phyloP scores from a whole-genome alignment of 2,888 invertebrate species.

The Thelaira solivaga region DNA sequence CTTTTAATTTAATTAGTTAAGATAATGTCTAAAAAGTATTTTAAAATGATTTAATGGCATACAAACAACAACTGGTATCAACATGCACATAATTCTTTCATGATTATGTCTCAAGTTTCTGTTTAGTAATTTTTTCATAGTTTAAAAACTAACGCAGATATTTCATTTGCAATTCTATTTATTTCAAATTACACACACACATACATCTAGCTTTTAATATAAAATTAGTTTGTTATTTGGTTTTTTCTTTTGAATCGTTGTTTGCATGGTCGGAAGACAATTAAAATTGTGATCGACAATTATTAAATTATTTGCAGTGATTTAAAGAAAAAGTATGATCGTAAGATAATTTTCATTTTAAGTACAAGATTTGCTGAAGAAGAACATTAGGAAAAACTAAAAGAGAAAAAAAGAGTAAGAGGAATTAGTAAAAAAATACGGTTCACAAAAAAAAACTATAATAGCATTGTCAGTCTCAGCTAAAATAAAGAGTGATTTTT shows the following conservation, averaged over 20 bases:
- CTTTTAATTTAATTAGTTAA: constrained; percentile 65
- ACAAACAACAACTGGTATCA: not conserved
- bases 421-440: no score
- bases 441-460: no score
- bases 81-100: constrained; percentile 18
- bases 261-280: constrained; percentile 10
- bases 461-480: no score
- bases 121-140: not conserved
- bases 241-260: not conserved
- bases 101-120: constrained; percentile 23
- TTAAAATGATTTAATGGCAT: constrained; percentile 58
- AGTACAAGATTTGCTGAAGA: no score
- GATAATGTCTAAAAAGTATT: constrained; percentile 63
- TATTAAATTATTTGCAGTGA: constrained; percentile 21
- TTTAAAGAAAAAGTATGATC: not conserved
- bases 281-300: constrained; percentile 32
- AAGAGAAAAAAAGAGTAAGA: no score
- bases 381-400: no score
- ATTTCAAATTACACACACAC: not conserved
- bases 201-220: not conserved
- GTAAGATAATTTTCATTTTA: constrained; percentile 32
- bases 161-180: constrained; percentile 6
- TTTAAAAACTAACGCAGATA: constrained; percentile 20
- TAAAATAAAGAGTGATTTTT: no score
- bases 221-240: constrained; percentile 3